phyloP scores from a whole-genome alignment of 2,113 vertebrate genomes.

The Suricata suricatta region DNA sequence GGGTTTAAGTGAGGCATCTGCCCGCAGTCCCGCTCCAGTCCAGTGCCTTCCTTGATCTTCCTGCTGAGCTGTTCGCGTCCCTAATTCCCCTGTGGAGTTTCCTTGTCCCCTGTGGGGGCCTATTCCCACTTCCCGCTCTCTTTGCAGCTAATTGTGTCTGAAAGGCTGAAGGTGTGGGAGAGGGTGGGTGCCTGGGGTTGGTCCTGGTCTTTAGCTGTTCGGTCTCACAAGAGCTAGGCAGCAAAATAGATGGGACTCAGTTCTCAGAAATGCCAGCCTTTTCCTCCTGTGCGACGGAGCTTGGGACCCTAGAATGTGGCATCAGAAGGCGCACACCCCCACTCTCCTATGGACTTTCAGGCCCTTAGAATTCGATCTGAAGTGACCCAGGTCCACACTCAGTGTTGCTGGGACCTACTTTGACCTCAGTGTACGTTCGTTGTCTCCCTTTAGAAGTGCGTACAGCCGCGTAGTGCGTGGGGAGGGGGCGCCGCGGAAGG shows the following conservation, averaged over 20 bases:
- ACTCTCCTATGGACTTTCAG: background rate
- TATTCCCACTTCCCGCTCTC: background rate
- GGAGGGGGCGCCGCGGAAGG: background rate
- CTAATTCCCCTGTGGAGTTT: background rate
- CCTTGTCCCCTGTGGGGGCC: background rate
- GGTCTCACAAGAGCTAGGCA: background rate
- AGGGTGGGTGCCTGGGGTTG: background rate
- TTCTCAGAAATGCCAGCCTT: background rate
- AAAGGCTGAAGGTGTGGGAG: background rate
- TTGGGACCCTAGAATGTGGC: background rate
- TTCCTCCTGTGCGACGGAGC: background rate
- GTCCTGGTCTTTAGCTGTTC: background rate
- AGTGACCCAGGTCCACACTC: background rate
- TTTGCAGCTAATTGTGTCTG: background rate
- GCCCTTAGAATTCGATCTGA: background rate
- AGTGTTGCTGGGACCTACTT: background rate
- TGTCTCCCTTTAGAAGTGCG: background rate
- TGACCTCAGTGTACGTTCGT: background rate
- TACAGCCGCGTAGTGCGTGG: background rate
- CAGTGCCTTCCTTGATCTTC: constrained; percentile 59
- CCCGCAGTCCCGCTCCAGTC: background rate
- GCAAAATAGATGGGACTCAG: background rate
- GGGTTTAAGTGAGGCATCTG: background rate
- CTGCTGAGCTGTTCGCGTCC: background rate
- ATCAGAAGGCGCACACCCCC: background rate